A percentile compares a stretch with the other conserved stretches of the same genome.
These are phyloP conservation scores for Papilio xuthus DNA, from an alignment of 1,140 invertebrate genomes.

Conservation along the genomic window DNA sequence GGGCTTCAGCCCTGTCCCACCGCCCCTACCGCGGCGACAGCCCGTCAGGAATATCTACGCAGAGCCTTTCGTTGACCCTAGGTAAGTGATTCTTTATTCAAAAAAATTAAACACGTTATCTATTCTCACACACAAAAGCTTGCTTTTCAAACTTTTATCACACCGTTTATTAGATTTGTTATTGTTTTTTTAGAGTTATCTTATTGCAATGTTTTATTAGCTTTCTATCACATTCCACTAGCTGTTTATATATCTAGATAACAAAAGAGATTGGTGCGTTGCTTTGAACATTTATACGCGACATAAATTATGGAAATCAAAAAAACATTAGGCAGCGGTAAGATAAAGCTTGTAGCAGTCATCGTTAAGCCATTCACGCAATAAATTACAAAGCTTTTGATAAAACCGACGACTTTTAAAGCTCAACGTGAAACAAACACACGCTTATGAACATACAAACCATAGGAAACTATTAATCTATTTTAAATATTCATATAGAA, in stretches of 20 bases:
- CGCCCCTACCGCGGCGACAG: constrained; percentile 78
- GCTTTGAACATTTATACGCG: constrained; percentile 4
- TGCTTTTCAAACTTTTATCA: constrained; percentile 19
- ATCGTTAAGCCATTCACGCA: constrained; percentile 38
- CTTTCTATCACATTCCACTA: constrained; percentile 27
- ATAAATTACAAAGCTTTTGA: constrained; percentile 42
- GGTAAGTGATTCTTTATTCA: constrained; percentile 62
- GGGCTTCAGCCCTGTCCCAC: constrained; percentile 79
- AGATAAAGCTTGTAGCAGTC: constrained; percentile 37
- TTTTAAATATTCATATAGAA: constrained; percentile 41
- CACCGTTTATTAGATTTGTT: constrained; percentile 2
- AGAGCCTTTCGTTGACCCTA: constrained; percentile 81
- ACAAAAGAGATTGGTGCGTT: constrained; percentile 20
- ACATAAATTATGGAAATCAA: constrained; percentile 38
- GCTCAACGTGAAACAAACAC: constrained; percentile 31
- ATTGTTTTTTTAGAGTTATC: constrained; percentile 6
- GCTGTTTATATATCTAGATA: constrained; percentile 33
- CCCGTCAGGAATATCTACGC: constrained; percentile 81
- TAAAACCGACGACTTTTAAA: constrained; percentile 38
- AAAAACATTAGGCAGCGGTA: constrained; percentile 37
- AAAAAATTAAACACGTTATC: neutral
- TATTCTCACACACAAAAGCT: constrained; percentile 8
- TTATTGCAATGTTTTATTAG: constrained; percentile 38
- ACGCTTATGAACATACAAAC: constrained; percentile 23
- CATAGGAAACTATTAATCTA: constrained; percentile 13